Base-by-base conservation (phyloP, 2,797 vertebrate genomes). In the Paedocypris micromegethes region DNA sequence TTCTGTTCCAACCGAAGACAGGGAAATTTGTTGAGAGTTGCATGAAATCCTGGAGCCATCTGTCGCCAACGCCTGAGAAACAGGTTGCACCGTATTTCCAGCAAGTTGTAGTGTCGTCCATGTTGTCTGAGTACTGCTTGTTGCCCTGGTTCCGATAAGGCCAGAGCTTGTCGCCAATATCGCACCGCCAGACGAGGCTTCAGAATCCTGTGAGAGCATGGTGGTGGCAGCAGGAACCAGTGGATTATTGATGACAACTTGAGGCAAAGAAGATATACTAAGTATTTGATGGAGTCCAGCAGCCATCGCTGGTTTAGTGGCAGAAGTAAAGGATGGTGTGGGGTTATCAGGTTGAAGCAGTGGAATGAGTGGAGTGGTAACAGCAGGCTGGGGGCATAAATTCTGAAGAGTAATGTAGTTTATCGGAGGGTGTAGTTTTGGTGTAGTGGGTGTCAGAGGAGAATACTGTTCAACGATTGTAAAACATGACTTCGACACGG, bases 71-170 rank as follows among this genome's bases (percentile, higher is more conserved):
- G 81, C 81, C 86, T 86, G 66, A 85, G 90, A 54, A 82, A 98
- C 87, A 1, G 97, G 94, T 79, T 96, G 96, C 62, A 98, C 91
- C 0, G 93, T 98, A 81, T 95, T 98, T 60, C 95, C 95, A 0
- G 93, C 88, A 76, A 99, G 87, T 67, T 98, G 96, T 82, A 99
- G 81, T 5, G 97, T 98, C 9, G 96, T 97, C 97, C 97, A 99
- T 0, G 96, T 99, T 4, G 97, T 99, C 85, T 97, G 95, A 2
- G 97, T 99, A 81, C 92, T 97, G 70, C 94, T 94, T 73, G 92
- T 87, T 1, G 93, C 89, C 73, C 88, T 91, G 39, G 92, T 83
- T 72, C 88, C 89, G 70, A 86, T 84, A 68, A 87, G 82, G 62
- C 81, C 73, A 63, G 83, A 85, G 61, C 77, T 89, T 67, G 83